phyloP scores from a whole-genome alignment of 2,113 vertebrate genomes.

The Pyxicephalus adspersus region DNA sequence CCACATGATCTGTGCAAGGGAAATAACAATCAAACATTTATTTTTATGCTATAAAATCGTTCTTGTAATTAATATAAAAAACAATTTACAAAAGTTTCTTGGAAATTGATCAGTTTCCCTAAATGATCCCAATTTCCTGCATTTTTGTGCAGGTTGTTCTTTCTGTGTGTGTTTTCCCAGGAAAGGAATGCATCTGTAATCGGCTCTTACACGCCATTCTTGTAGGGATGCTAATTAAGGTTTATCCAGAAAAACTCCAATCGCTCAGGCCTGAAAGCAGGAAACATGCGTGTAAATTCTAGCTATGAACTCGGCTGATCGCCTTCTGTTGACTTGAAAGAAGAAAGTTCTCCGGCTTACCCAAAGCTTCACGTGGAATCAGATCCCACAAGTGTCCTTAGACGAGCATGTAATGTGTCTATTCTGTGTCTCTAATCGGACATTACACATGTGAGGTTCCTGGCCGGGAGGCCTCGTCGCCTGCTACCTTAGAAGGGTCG shows the following conservation, averaged over 20 bases:
- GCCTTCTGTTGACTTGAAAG: slow-evolving; percentile 61
- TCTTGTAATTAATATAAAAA: too few species aligned
- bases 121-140: too few species aligned
- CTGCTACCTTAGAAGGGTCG: background rate
- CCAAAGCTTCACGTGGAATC: slow-evolving; percentile 67
- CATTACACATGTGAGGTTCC: slow-evolving; percentile 56
- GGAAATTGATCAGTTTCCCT: too few species aligned
- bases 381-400: slow-evolving; percentile 65
- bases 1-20: too few species aligned
- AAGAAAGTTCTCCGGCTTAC: slow-evolving; percentile 60
- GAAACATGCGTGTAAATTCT: slow-evolving; percentile 72
- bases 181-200: slow-evolving; percentile 59
- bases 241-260: slow-evolving; percentile 69
- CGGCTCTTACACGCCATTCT: slow-evolving; percentile 71
- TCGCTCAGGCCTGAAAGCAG: slow-evolving; percentile 69
- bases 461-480: slow-evolving; percentile 54
- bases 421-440: slow-evolving; percentile 56
- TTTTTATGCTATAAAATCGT: too few species aligned
- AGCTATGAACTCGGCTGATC: slow-evolving; percentile 66
- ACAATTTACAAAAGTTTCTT: too few species aligned
- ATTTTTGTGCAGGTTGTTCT: background rate
- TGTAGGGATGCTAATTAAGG: slow-evolving; percentile 69
- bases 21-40: too few species aligned
- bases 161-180: slow-evolving; percentile 25
- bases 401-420: slow-evolving; percentile 59